phyloP scores from a whole-genome alignment of 1,140 invertebrate genomes.

The Trichomalopsis sarcophagae region DNA sequence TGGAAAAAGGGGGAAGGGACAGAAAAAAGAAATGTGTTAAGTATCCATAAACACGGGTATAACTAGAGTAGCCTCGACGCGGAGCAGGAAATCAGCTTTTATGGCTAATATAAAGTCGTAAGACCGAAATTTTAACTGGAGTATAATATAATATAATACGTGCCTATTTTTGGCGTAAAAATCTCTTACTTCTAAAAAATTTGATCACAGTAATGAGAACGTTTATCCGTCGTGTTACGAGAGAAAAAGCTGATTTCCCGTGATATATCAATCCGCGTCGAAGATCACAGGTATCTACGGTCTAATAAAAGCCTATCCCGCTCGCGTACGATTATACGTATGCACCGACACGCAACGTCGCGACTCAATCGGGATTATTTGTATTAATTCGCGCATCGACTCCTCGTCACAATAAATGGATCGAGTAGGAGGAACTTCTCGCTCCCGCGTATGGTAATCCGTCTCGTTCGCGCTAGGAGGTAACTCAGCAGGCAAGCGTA shows the following conservation, averaged over 20 bases:
- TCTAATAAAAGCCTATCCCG: not conserved
- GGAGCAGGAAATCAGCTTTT: not conserved
- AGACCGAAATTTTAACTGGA: not conserved
- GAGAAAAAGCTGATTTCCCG: not conserved
- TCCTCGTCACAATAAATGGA: too few species aligned
- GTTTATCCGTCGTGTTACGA: too few species aligned
- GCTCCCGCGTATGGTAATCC: too few species aligned
- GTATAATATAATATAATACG: not conserved
- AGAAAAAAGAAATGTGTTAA: constrained; percentile 12
- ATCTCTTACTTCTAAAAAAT: too few species aligned
- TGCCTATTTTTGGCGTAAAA: not conserved
- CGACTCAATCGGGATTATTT: not conserved
- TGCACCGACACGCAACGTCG: not conserved
- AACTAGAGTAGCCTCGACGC: not conserved
- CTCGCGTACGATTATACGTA: too few species aligned
- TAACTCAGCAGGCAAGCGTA: too few species aligned
- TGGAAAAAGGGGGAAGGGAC: not conserved
- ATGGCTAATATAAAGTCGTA: constrained; percentile 5
- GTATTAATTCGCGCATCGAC: not conserved
- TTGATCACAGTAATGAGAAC: too few species aligned
- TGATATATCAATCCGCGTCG: not conserved
- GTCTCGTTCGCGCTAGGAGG: too few species aligned
- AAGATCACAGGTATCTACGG: too few species aligned
- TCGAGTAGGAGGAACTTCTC: too few species aligned
- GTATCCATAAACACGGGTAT: not conserved